Evolutionary conservation across 1,140 invertebrate species (phyloP), one percentile per base, ranked within the genome.

Genomic region (Artemia franciscana): DNA sequence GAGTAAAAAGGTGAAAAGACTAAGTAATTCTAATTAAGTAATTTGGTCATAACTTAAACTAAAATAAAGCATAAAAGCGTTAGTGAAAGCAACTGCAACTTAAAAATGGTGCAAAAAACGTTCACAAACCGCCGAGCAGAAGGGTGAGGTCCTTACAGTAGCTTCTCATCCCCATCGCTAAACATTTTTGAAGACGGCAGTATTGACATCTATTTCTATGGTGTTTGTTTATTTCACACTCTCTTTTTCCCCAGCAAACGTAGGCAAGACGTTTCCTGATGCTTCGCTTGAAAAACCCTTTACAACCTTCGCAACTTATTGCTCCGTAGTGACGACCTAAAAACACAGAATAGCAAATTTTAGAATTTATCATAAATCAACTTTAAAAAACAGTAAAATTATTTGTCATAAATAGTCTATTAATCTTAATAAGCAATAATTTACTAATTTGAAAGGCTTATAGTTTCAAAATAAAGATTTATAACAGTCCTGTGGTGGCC

Each of bases 151-250:
- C 81, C 88, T 91, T 85, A 96, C 91, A 95, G 82, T 97, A 93
- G 77, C 89, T 92, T 75, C 91, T 78, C 93, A 97, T 97, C 66
- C 93, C 93, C 79, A 91, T 93, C 56, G 86, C 82, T 21, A 97
- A 78, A 73, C 93, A 97, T 75, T 97, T 97, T 74, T 96, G 91
- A 65, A 97, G 80, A 61, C 93, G 81, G 75, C 93, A 98, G 75
- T 94, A 96, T 77, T 98, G 93, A 75, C 93, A 98, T 62, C 93
- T 80, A 76, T 98, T 95, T 60, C 93, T 80, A 73, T 94, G 90
- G 70, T 93, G 89, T 74, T 97, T 97, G 56, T 91, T 97, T 58
- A 98, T 91, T 74, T 93, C 88, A 72, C 94, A 98, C 71, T 90
- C 89, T 76, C 93, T 92, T 64, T 79, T 85, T 24, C 91, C 91